These are phyloP conservation scores for Copidosoma floridanum DNA, from an alignment of 1,140 invertebrate species.

Conservation along the genomic window DNA sequence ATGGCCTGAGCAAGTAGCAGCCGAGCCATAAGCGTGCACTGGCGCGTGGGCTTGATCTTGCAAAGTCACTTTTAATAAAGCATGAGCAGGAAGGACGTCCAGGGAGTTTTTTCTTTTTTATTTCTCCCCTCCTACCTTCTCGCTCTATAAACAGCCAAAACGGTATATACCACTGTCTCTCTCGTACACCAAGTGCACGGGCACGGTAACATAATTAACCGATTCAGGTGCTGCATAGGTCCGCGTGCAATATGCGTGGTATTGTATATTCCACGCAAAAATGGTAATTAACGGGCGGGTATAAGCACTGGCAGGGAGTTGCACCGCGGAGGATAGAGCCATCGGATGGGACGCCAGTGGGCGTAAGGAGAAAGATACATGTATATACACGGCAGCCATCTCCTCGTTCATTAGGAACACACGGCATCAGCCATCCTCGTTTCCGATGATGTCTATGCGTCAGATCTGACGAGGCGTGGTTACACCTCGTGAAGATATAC, in stretches of 20 bases:
- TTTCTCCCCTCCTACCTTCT: too few relatives aligned
- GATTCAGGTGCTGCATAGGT: too few relatives aligned
- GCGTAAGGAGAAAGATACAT: background rate
- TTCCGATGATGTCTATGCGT: slow-evolving; percentile 15
- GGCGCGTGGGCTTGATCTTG: slow-evolving; percentile 33
- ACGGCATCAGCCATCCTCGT: slow-evolving; percentile 11
- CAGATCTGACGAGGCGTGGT: slow-evolving; percentile 21
- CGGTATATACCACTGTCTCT: too few relatives aligned
- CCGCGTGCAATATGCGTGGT: background rate
- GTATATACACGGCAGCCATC: background rate
- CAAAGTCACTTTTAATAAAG: slow-evolving; percentile 15
- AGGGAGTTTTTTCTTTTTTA: too few relatives aligned
- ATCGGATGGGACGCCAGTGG: background rate
- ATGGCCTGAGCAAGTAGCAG: too few relatives aligned
- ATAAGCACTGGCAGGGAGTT: background rate
- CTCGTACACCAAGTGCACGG: too few relatives aligned
- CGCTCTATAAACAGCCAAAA: too few relatives aligned
- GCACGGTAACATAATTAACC: too few relatives aligned
- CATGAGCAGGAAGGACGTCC: background rate
- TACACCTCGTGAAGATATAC: background rate
- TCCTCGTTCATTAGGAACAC: slow-evolving; percentile 16
- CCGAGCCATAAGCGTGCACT: slow-evolving; percentile 32
- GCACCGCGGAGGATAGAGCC: background rate
- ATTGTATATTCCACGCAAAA: background rate
- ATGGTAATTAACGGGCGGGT: background rate